These are phyloP conservation scores for Anomalospiza imberbis DNA, from an alignment of 2,797 vertebrate genomes.

Conservation along the genomic window DNA sequence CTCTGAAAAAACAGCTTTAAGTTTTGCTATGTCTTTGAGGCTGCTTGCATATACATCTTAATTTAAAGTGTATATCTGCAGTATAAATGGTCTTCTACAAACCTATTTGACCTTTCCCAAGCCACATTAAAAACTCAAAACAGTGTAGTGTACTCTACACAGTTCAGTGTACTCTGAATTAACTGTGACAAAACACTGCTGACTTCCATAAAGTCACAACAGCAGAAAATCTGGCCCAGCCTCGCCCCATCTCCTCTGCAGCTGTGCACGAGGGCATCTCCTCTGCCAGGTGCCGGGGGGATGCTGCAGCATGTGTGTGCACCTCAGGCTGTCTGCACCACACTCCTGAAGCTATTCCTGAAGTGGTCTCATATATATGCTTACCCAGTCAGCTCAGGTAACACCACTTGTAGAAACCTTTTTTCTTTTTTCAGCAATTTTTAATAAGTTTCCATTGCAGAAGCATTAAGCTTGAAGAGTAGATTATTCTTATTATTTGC, in stretches of 20 bases:
- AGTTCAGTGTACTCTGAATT: no score
- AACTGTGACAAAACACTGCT: not conserved
- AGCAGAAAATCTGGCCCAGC: not conserved
- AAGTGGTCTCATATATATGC: not conserved
- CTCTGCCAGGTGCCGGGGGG: not conserved
- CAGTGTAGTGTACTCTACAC: not conserved
- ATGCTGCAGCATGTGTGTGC: not conserved
- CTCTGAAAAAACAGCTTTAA: not conserved
- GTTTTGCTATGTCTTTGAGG: not conserved
- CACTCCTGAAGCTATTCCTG: not conserved
- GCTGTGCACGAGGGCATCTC: not conserved
- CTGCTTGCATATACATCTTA: not conserved
- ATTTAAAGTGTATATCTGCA: not conserved
- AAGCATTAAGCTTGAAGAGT: not conserved
- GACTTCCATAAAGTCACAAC: not conserved
- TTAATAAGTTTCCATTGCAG: not conserved
- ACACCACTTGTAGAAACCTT: not conserved
- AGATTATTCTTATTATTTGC: conserved; percentile 16
- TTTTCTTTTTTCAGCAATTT: not conserved
- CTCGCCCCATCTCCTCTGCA: not conserved
- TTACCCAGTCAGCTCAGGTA: not conserved
- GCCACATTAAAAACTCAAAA: conserved; percentile 21
- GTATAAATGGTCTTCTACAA: not conserved
- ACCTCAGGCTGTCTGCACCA: not conserved
- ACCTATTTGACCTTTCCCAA: not conserved